A percentile compares a stretch with the other conserved stretches of the same genome.
phyloP scores from a whole-genome alignment of 2,888 invertebrate species.

The Conchocele bisecta region DNA sequence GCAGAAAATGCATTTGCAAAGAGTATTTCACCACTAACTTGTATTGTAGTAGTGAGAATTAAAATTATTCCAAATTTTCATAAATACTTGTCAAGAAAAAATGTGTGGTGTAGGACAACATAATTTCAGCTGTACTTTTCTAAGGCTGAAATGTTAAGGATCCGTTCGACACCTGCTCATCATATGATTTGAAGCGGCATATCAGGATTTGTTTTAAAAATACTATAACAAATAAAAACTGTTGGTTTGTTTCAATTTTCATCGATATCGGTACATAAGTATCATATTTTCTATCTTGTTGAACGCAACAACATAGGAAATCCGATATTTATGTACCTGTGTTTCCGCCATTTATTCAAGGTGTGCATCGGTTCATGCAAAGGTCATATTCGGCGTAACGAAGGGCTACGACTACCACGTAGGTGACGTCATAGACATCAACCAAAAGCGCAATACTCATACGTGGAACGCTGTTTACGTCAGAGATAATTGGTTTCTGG shows the following conservation, averaged over 20 bases:
- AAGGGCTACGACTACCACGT: slow-evolving; percentile 64
- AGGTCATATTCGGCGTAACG: slow-evolving; percentile 56
- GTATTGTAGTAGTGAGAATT: too few species aligned
- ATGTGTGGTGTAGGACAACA: neutral
- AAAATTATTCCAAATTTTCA: too few species aligned
- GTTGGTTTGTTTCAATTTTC: too few species aligned
- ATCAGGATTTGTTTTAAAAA: too few species aligned
- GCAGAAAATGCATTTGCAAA: too few species aligned
- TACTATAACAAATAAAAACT: too few species aligned
- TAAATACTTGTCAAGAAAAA: too few species aligned
- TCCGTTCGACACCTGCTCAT: neutral
- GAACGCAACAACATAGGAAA: too few species aligned
- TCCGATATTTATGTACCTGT: too few species aligned
- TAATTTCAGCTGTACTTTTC: neutral
- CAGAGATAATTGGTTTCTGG: slow-evolving; percentile 61
- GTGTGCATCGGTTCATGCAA: slow-evolving; percentile 56
- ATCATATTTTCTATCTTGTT: too few species aligned
- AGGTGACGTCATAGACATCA: slow-evolving; percentile 52
- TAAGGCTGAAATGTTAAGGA: neutral
- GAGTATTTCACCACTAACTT: too few species aligned
- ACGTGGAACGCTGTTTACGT: slow-evolving; percentile 66
- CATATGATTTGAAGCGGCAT: neutral
- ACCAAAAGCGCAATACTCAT: slow-evolving; percentile 52
- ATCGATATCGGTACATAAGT: too few species aligned
- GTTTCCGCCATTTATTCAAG: slow-evolving; percentile 29